Percentiles rank a stretch among this genome's conserved stretches.
Conservation (phyloP, 2,888 invertebrate genomes). For the Cantharis rufa region DNA sequence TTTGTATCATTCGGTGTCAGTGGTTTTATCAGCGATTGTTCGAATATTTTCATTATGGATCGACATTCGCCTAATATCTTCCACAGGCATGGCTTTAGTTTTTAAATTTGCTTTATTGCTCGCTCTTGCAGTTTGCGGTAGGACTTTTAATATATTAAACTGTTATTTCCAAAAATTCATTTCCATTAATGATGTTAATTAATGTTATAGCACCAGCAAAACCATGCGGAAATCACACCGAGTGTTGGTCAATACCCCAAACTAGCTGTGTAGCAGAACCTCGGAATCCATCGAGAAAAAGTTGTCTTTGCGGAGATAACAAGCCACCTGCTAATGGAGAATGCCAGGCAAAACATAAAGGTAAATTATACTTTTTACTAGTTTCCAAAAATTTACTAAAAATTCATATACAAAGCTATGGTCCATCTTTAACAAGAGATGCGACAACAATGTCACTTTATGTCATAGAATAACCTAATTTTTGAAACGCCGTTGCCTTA, state of each 20-base stretch:
- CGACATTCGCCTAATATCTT: constrained; percentile 36
- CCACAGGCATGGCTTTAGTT: constrained; percentile 19
- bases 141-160: background rate
- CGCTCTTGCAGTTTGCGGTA: constrained; percentile 31
- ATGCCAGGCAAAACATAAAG: constrained; percentile 46
- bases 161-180: background rate
- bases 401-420: background rate
- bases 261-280: constrained; percentile 49
- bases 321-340: constrained; percentile 48
- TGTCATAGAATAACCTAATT: too few species aligned
- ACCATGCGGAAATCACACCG: constrained; percentile 47
- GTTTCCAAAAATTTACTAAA: background rate
- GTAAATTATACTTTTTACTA: constrained; percentile 36
- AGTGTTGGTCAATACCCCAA: constrained; percentile 48
- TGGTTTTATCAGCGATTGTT: constrained; percentile 9
- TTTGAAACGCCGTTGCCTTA: too few species aligned
- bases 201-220: constrained; percentile 45
- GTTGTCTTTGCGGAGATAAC: constrained; percentile 52
- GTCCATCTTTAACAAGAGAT: too few species aligned
- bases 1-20: constrained; percentile 30
- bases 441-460: too few species aligned
- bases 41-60: constrained; percentile 34
- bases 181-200: background rate
- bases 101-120: constrained; percentile 24
- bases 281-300: constrained; percentile 31